Evolutionary conservation across 2,888 invertebrate species (phyloP), one percentile per base, ranked within the genome.

Genomic region (Bedellia somnulentella): DNA sequence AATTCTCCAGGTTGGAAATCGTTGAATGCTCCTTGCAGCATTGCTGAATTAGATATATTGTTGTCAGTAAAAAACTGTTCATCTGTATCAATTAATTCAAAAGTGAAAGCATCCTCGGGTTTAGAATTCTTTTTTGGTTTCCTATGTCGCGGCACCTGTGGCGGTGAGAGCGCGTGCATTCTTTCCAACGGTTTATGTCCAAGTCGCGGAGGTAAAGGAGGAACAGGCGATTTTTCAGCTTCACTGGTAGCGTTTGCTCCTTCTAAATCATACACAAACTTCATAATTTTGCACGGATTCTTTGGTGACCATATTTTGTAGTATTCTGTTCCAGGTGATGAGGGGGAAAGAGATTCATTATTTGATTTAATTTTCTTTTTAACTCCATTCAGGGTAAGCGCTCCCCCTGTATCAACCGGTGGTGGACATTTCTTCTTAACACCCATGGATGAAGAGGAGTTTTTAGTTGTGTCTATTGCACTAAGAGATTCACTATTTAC

Each of bases 71-170:
- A 71, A 45, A 70, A 75, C 37, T 79, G 78, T 50, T 90, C 91
- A 49, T 91, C 91, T 8, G 86, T 88, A 47, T 91, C 91, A 36
- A 91, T 85, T 34, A 91, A 80, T 57, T 91, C 91, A 54, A 90
- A 91, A 40, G 84, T 85, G 52, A 91, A 91, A 27, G 86, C 83
- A 53, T 90, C 90, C 53, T 89, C 88, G 24, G 83, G 83, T 37
- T 79, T 77, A 25, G 75, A 60, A 34, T 80, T 55, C 46, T 79
- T 81, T 56, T 83, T 84, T 37, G 84, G 83, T 59, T 86, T 86
- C 45, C 84, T 78, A 46, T 83, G 81, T 35, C 84, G 63, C 25
- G 81, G 80, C 43, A 88, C 80, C 52, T 82, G 80, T 2, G 89
- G 89, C 39, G 83, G 52, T 78, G 79, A 10, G 83, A 83, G 14